Evolutionary conservation across 2,113 vertebrate genomes (phyloP).

Genomic region (Agapornis roseicollis): DNA sequence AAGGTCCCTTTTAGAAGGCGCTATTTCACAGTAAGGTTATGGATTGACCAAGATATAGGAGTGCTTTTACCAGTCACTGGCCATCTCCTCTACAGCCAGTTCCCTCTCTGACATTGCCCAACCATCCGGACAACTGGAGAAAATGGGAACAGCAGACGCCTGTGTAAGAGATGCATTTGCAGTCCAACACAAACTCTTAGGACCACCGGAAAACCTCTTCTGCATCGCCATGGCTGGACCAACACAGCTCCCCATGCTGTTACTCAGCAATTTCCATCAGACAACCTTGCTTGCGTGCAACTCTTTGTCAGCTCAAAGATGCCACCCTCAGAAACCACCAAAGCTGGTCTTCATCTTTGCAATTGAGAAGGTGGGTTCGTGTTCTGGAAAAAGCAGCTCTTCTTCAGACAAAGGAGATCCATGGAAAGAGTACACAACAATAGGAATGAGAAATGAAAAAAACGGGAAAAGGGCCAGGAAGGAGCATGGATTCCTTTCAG

Average conservation of each 20-base stretch:
- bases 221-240: slow-evolving; percentile 31
- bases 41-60: slow-evolving; percentile 19
- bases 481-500: slow-evolving; percentile 76
- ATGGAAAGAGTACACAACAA: slow-evolving; percentile 77
- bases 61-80: slow-evolving; percentile 50
- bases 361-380: slow-evolving; percentile 61
- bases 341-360: slow-evolving; percentile 51
- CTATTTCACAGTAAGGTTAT: slow-evolving; percentile 51
- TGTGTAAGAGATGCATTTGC: slow-evolving; percentile 4
- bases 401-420: slow-evolving; percentile 75
- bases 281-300: slow-evolving; percentile 19
- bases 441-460: slow-evolving; percentile 75
- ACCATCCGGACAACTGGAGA: not conserved
- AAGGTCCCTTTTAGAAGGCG: slow-evolving; percentile 44
- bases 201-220: slow-evolving; percentile 40
- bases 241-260: slow-evolving; percentile 54
- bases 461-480: slow-evolving; percentile 66
- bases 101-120: slow-evolving; percentile 39
- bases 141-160: slow-evolving; percentile 14
- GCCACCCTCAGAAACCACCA: slow-evolving; percentile 63
- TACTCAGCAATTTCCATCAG: slow-evolving; percentile 51
- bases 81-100: slow-evolving; percentile 30
- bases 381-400: slow-evolving; percentile 72
- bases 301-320: slow-evolving; percentile 46
- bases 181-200: slow-evolving; percentile 34